phyloP scores from a whole-genome alignment of 92 coral and sea anemone species.

The Blastomussa wellsi region DNA sequence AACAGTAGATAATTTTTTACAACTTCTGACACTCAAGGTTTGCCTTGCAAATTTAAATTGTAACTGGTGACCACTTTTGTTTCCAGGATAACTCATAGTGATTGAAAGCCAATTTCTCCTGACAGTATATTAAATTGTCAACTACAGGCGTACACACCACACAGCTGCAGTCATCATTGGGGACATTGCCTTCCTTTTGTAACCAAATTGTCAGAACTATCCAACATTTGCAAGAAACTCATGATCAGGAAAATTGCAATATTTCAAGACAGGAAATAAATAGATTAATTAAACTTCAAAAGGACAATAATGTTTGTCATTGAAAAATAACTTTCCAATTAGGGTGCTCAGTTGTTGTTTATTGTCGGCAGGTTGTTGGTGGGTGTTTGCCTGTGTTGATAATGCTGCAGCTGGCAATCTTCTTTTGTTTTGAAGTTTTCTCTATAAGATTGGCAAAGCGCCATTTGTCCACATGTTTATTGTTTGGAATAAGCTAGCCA shows the following conservation, averaged over 20 bases:
- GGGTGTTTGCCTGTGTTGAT: neutral
- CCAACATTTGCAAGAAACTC: neutral
- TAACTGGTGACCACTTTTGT: neutral
- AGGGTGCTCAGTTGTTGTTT: neutral
- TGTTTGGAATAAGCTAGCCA: constrained; percentile 28
- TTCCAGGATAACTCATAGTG: neutral
- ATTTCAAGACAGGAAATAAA: neutral
- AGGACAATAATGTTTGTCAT: neutral
- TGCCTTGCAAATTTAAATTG: neutral
- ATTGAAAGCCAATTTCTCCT: neutral
- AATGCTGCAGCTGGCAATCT: neutral
- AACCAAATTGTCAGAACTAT: neutral
- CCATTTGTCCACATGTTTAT: constrained; percentile 10
- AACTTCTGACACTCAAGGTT: neutral
- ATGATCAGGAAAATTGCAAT: neutral
- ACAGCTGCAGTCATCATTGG: neutral
- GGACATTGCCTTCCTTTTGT: neutral
- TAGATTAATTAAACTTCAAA: neutral
- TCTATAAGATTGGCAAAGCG: neutral
- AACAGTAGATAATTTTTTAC: neutral
- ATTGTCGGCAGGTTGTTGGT: neutral
- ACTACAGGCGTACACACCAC: neutral
- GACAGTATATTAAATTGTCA: neutral
- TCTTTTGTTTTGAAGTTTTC: neutral
- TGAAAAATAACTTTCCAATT: neutral